Percentiles rank a stretch among this genome's conserved stretches.
Evolutionary conservation across 2,888 invertebrate genomes (phyloP).

Genomic region (Diaprepes abbreviatus): DNA sequence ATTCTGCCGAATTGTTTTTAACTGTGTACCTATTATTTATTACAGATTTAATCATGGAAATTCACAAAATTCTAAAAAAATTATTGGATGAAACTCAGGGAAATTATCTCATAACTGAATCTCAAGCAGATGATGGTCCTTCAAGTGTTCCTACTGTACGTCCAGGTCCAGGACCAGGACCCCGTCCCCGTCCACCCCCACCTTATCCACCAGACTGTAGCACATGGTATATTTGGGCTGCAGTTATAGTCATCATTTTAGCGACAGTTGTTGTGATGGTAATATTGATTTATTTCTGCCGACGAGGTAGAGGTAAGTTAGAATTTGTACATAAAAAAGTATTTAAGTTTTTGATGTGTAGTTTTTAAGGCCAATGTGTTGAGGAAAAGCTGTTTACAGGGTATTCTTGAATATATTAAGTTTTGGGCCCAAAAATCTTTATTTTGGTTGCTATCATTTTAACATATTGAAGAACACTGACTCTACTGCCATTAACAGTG

Average conservation of each 20-base stretch:
- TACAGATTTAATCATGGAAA: constrained; percentile 11
- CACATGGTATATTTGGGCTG: constrained; percentile 16
- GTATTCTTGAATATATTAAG: no score
- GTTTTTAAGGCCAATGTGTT: no score
- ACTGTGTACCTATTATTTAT: no score
- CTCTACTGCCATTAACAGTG: no score
- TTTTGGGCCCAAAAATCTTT: no score
- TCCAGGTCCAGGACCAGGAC: neutral
- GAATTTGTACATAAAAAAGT: no score
- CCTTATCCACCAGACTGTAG: neutral
- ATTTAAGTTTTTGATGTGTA: no score
- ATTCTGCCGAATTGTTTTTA: no score
- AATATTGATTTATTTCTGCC: constrained; percentile 30
- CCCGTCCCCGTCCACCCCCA: neutral
- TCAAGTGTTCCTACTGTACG: neutral
- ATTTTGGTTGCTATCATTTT: no score
- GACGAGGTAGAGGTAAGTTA: constrained; percentile 22
- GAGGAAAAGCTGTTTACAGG: no score
- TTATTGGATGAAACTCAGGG: constrained; percentile 16
- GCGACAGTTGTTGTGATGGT: constrained; percentile 13
- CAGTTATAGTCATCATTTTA: constrained; percentile 19
- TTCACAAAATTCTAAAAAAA: neutral
- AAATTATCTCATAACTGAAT: constrained; percentile 12
- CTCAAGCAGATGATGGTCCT: neutral
- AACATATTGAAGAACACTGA: no score